phyloP scores from a whole-genome alignment of 2,113 vertebrate genomes.

The Vidua macroura region DNA sequence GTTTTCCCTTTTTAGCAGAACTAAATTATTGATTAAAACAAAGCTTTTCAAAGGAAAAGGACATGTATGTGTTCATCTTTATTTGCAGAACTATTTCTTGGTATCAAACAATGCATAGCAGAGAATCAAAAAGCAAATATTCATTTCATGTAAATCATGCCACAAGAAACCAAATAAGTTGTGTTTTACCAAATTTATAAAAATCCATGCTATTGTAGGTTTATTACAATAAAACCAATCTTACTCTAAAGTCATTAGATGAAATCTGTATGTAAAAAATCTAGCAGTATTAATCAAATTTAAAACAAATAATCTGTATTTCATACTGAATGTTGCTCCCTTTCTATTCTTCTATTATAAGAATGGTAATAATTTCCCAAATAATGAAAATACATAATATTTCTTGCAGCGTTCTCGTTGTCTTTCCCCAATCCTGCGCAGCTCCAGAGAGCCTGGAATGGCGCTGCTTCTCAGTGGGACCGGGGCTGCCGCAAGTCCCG shows the following conservation, averaged over 20 bases:
- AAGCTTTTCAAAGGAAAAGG: not conserved
- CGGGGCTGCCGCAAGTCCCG: no score
- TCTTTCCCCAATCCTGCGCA: no score
- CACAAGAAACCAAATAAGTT: not conserved
- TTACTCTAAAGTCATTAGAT: not conserved
- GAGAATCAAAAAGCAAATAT: not conserved
- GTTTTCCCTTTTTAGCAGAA: not conserved
- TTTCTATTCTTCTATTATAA: not conserved
- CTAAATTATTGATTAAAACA: not conserved
- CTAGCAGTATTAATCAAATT: slow-evolving; percentile 1
- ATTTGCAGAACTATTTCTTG: not conserved
- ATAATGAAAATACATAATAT: slow-evolving; percentile 14
- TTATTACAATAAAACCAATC: not conserved
- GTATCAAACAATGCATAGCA: not conserved
- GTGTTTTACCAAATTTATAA: not conserved
- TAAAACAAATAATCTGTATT: slow-evolving; percentile 8
- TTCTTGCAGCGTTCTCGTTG: no score
- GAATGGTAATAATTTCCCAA: slow-evolving; percentile 20
- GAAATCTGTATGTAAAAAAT: not conserved
- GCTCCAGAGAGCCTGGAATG: no score
- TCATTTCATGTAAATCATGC: not conserved
- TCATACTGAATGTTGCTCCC: not conserved
- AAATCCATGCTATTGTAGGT: not conserved
- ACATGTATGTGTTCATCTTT: not conserved
- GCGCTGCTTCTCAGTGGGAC: no score